A percentile compares a stretch with the other conserved stretches of the same genome.
Conservation (phyloP, 1,140 invertebrate genomes). For the Megalonaias nervosa region DNA sequence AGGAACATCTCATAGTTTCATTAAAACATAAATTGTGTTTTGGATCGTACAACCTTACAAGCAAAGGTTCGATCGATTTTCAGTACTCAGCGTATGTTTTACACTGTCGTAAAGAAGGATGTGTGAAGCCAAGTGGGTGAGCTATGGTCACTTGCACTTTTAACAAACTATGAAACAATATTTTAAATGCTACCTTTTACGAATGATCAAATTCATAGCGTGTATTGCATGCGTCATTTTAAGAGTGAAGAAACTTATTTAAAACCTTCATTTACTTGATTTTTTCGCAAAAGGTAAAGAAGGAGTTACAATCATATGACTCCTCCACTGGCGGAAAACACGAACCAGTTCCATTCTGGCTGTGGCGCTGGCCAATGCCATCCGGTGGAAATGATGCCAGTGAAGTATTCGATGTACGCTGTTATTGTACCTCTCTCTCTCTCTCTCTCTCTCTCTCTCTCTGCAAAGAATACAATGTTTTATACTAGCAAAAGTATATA, state of each 20-base stretch:
- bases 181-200: too few species aligned
- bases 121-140: not conserved
- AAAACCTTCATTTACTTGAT: too few species aligned
- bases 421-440: not conserved
- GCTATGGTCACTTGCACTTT: too few species aligned
- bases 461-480: too few species aligned
- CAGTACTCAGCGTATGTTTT: too few species aligned
- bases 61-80: not conserved
- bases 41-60: not conserved
- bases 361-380: constrained; percentile 39
- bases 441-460: too few species aligned
- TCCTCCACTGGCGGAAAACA: not conserved
- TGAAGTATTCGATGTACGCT: constrained; percentile 44
- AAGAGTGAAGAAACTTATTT: too few species aligned
- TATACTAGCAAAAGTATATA: too few species aligned
- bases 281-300: constrained; percentile 1
- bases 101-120: not conserved
- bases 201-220: too few species aligned
- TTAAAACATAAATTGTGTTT: not conserved
- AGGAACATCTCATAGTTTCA: too few species aligned
- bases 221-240: too few species aligned
- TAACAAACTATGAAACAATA: not conserved
- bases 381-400: constrained; percentile 41
- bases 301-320: constrained; percentile 18
- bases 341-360: constrained; percentile 7